Conservation (phyloP, 2,797 vertebrate genomes). For the Crenuchus spilurus region DNA sequence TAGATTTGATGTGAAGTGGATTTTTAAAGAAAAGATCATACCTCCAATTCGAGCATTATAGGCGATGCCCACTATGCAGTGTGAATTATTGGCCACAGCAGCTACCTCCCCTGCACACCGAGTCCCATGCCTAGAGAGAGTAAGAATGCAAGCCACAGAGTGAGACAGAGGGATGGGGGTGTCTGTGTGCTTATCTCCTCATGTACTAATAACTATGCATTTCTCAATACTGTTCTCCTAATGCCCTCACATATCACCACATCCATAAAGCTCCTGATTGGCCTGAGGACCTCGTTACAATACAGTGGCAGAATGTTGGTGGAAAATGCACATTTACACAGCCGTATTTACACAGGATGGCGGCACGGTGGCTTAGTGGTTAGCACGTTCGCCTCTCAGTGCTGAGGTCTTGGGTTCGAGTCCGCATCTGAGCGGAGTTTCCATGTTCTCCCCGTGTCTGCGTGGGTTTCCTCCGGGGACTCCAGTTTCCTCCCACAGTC, state of each 20-base stretch:
- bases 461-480: too few relatives aligned
- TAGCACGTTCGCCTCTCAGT: too few relatives aligned
- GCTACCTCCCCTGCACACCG: constrained; percentile 90
- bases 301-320: neutral
- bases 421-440: too few relatives aligned
- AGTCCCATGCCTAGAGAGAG: constrained; percentile 83
- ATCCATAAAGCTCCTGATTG: constrained; percentile 1
- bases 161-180: neutral
- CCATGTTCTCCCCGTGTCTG: too few relatives aligned
- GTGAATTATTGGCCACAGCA: constrained; percentile 81
- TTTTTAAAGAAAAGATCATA: constrained; percentile 55
- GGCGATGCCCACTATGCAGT: constrained; percentile 84
- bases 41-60: constrained; percentile 87
- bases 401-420: too few relatives aligned
- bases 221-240: neutral
- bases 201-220: constrained; percentile 30
- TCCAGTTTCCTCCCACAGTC: too few relatives aligned
- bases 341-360: too few relatives aligned
- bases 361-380: too few relatives aligned
- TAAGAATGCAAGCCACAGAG: constrained; percentile 1
- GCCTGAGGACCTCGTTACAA: neutral
- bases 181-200: constrained; percentile 7
- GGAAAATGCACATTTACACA: neutral
- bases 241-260: constrained; percentile 20
- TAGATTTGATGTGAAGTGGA: neutral